Conservation (phyloP, 2,888 invertebrate genomes). For the Tetheella fluctuosa region DNA sequence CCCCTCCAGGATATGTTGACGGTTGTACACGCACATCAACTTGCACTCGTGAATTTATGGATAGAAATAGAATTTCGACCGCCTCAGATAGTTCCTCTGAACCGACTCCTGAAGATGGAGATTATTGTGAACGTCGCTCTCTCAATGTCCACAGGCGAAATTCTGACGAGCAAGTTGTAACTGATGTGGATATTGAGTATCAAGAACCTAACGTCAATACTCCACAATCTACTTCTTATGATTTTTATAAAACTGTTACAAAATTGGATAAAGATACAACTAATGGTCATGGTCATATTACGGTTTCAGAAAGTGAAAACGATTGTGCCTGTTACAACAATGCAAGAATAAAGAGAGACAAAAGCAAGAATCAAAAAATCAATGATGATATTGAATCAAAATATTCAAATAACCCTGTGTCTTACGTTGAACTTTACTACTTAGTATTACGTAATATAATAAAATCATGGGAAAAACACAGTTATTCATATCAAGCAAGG, state of each 20-base stretch:
- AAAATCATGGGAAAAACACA: slow-evolving; percentile 33
- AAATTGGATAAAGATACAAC: not conserved
- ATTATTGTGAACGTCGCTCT: slow-evolving; percentile 73
- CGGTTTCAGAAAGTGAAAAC: not conserved
- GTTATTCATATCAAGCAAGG: not conserved
- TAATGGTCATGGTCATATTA: not conserved
- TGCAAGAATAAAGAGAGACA: slow-evolving; percentile 43
- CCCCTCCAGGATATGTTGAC: slow-evolving; percentile 73
- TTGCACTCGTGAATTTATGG: slow-evolving; percentile 69
- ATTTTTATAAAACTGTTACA: not conserved
- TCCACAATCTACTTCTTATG: not conserved
- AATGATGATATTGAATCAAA: not conserved
- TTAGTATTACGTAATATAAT: slow-evolving; percentile 45
- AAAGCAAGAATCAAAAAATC: slow-evolving; percentile 12
- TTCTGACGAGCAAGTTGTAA: slow-evolving; percentile 31
- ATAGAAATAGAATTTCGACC: slow-evolving; percentile 63
- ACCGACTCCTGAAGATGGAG: slow-evolving; percentile 53
- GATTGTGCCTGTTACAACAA: slow-evolving; percentile 40
- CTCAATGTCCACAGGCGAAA: slow-evolving; percentile 58
- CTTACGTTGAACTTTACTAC: slow-evolving; percentile 51
- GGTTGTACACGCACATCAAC: slow-evolving; percentile 76
- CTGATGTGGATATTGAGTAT: slow-evolving; percentile 9
- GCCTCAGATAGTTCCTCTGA: slow-evolving; percentile 25
- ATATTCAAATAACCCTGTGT: not conserved
- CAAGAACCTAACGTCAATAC: not conserved